phyloP scores from a whole-genome alignment of 2,888 invertebrate species.

The Caenorhabditis doughertyi region DNA sequence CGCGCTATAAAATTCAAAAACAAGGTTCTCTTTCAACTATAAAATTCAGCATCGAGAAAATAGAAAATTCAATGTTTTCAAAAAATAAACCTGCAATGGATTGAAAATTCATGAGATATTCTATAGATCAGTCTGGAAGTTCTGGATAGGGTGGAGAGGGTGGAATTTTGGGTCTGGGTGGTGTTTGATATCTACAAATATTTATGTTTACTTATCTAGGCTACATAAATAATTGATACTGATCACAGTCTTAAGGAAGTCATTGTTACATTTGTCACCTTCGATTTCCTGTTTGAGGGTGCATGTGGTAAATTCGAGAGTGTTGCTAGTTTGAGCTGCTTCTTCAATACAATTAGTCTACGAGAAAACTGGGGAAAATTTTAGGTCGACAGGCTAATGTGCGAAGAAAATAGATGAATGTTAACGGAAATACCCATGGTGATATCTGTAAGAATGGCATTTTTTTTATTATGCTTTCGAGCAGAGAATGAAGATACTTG shows the following conservation, averaged over 20 bases:
- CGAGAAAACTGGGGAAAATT: too few relatives aligned
- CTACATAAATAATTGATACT: conserved; percentile 2
- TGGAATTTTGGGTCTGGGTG: background rate
- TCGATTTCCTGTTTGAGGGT: background rate
- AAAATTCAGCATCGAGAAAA: conserved; percentile 7
- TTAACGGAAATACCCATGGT: too few relatives aligned
- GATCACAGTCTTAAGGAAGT: conserved; percentile 15
- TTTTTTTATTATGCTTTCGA: too few relatives aligned
- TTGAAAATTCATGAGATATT: conserved; percentile 12
- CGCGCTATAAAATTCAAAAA: background rate
- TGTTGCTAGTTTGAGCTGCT: too few relatives aligned
- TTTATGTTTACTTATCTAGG: conserved; percentile 9
- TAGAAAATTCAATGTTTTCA: conserved; percentile 1
- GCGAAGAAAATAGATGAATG: too few relatives aligned
- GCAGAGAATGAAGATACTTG: too few relatives aligned
- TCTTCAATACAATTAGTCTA: too few relatives aligned
- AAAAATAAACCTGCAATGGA: background rate
- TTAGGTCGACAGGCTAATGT: too few relatives aligned
- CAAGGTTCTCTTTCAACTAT: background rate
- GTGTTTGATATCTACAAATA: conserved; percentile 14
- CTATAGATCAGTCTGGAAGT: conserved; percentile 30
- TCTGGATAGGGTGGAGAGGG: background rate
- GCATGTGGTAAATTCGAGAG: too few relatives aligned
- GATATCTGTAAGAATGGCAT: too few relatives aligned
- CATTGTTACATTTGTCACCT: background rate